Base-by-base conservation (phyloP, 2,113 vertebrate genomes). In the Nettapus auritus region DNA sequence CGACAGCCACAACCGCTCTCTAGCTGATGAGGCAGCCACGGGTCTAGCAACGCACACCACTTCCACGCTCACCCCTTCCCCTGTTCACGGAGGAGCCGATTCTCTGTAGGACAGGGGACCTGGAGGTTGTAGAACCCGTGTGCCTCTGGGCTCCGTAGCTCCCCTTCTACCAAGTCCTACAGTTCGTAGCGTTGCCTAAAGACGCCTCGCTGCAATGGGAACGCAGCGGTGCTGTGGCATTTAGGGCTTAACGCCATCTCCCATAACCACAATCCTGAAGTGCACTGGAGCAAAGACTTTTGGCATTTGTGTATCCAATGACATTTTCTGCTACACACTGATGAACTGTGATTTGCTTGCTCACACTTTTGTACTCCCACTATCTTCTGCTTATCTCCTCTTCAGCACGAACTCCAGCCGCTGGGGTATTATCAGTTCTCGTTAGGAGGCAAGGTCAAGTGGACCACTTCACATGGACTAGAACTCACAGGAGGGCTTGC, bases 51-150 rank as follows among this genome's bases (percentile, higher is more conserved):
- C 29, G 6, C 42, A 52, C 40, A 6, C 29, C 33, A 6, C 31
- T n/a, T 26, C 28, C 53, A 23, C 1, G 17, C 2, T 31, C 34
- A 12, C 19, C 11, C 62, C 38, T 76, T 60, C 12, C 84, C 38
- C 68, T 42, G 56, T 6, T 42, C 46, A 2, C 0, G 56, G 20
- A n/a, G 36, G 16, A 1, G 23, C 26, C 2, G 3, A 6, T 9
- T 29, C 9, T 19, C 42, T 18, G 38, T 6, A 13, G 36, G 9
- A 17, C 0, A 17, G 18, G 20, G 7, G 5, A 9, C 9, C 31
- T 3, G 11, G 16, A 28, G 29, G 2, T 2, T 22, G 17, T 70
- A 59, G 63, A 38, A 50, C 28, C 34, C 40, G 25, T 1, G 5
- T 2, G 0, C 63, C 31, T 12, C 29, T 29, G 40, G 38, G 36